phyloP scores from a whole-genome alignment of 2,113 vertebrate species.

The Nymphicus hollandicus region DNA sequence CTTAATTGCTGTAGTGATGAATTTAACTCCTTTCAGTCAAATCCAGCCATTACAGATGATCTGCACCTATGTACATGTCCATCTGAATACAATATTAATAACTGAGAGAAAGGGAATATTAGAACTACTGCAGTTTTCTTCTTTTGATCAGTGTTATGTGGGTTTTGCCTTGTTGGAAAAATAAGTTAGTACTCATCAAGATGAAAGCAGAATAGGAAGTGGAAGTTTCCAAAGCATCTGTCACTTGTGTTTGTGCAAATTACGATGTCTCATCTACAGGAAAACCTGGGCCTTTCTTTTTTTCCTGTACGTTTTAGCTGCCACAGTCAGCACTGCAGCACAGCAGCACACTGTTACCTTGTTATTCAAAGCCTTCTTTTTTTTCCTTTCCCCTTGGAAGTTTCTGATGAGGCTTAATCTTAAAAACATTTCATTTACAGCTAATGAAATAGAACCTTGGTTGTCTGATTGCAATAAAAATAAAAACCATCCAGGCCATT shows the following conservation, averaged over 20 bases:
- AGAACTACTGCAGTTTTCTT: neutral
- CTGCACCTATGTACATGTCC: neutral
- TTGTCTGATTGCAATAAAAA: neutral
- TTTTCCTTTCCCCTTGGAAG: neutral
- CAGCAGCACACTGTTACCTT: fast-evolving
- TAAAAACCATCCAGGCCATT: neutral
- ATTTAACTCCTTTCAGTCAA: neutral
- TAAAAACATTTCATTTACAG: neutral
- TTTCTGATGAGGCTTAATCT: neutral
- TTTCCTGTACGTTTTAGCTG: neutral
- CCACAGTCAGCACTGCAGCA: neutral
- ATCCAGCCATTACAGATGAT: neutral
- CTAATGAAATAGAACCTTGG: neutral
- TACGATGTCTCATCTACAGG: neutral
- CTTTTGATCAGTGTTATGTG: neutral
- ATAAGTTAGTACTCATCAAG: neutral
- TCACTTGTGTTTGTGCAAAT: neutral
- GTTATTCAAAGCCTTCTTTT: neutral
- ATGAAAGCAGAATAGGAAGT: neutral
- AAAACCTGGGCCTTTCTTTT: neutral
- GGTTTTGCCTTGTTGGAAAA: neutral
- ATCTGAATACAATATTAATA: neutral
- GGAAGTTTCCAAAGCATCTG: constrained; percentile 2
- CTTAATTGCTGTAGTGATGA: neutral
- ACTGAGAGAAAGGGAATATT: neutral